Evolutionary conservation across 2,113 vertebrate species (phyloP).

Genomic region (Fregata magnificens): DNA sequence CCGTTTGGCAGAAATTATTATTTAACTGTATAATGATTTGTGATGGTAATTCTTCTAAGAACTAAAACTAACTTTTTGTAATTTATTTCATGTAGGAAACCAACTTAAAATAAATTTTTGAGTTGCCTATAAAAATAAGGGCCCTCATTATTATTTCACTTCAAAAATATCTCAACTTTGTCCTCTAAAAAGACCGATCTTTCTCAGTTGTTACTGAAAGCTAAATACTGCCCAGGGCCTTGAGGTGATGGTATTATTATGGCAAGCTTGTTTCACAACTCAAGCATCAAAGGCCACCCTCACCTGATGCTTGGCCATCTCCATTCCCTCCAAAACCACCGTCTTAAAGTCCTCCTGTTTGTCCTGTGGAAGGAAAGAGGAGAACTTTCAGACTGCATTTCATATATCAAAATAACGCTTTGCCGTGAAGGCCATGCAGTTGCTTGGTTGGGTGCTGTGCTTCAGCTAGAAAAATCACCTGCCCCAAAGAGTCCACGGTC

Average conservation of each 20-base stretch:
- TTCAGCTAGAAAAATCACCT: neutral
- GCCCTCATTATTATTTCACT: neutral
- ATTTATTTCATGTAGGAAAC: neutral
- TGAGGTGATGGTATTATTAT: slow-evolving; percentile 37
- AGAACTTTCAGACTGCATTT: slow-evolving; percentile 76
- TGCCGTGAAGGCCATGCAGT: slow-evolving; percentile 69
- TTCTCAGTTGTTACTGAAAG: slow-evolving; percentile 17
- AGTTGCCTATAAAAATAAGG: neutral
- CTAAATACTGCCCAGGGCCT: slow-evolving; percentile 21
- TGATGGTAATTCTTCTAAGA: neutral
- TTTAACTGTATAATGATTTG: neutral
- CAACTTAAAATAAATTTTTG: neutral
- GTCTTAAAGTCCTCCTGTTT: slow-evolving; percentile 79
- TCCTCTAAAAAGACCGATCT: neutral
- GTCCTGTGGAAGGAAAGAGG: slow-evolving; percentile 81
- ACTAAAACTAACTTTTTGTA: neutral
- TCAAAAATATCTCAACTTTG: neutral
- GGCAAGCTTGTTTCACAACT: slow-evolving; percentile 45
- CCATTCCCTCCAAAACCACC: slow-evolving; percentile 78
- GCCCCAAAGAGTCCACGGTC: neutral
- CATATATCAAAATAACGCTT: neutral
- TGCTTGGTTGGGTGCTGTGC: neutral
- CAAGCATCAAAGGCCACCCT: slow-evolving; percentile 78
- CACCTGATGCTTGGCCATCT: slow-evolving; percentile 80
- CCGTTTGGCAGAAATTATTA: neutral